Evolutionary conservation across 2,113 vertebrate species (phyloP).

Genomic region (Xiphophorus couchianus): DNA sequence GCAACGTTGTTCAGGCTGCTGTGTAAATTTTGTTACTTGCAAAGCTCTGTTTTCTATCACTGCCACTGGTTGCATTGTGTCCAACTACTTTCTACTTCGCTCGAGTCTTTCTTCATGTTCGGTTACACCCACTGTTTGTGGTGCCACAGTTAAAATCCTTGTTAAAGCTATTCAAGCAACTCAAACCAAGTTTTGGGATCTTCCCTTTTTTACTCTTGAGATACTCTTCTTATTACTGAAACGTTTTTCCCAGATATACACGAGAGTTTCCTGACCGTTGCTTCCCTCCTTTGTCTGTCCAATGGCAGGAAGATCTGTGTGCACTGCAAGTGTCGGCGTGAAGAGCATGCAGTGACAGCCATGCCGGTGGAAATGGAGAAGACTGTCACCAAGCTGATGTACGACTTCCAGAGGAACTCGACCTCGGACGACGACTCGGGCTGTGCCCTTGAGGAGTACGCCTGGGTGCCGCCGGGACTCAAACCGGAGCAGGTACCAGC

Average conservation of each 20-base stretch:
- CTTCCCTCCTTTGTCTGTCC: constrained; percentile 20
- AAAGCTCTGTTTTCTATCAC: constrained; percentile 49
- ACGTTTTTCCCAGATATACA: neutral
- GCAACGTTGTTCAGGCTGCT: constrained; percentile 26
- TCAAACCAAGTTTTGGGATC: neutral
- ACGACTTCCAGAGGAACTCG: constrained; percentile 99
- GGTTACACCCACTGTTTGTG: constrained; percentile 27
- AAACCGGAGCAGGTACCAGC: constrained; percentile 95
- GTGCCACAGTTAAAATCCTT: neutral
- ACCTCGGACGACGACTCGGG: constrained; percentile 97
- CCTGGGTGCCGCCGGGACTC: constrained; percentile 95
- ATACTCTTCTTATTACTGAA: neutral
- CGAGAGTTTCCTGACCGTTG: neutral
- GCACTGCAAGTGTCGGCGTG: constrained; percentile 97
- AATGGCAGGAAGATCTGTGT: constrained; percentile 93
- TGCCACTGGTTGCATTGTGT: constrained; percentile 24
- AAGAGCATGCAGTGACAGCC: constrained; percentile 94
- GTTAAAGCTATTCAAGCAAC: neutral
- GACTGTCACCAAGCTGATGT: constrained; percentile 97
- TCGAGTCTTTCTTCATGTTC: constrained; percentile 39
- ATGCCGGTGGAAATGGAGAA: constrained; percentile 99
- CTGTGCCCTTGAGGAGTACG: constrained; percentile 96
- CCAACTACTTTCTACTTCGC: constrained; percentile 37
- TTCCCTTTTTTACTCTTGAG: neutral
- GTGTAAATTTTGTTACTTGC: constrained; percentile 17